Percentiles rank a stretch among this genome's conserved stretches.
Evolutionary conservation across 2,888 invertebrate genomes (phyloP).

Genomic region (Athetis lepigone): DNA sequence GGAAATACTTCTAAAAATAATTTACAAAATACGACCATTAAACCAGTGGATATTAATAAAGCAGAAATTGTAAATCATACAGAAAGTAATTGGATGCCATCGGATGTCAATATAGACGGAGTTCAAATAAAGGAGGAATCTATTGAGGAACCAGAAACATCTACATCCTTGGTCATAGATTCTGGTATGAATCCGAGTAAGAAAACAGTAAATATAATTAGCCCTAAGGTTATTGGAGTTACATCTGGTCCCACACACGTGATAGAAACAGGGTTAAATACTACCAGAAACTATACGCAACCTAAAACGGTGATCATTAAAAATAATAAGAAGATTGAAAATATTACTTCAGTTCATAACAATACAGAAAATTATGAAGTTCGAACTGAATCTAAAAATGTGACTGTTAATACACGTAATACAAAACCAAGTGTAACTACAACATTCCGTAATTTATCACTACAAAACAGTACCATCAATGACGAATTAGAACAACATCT

Average conservation of each 20-base stretch:
- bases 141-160: neutral
- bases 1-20: slow-evolving; percentile 4
- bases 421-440: slow-evolving; percentile 8
- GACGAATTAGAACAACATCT: slow-evolving; percentile 36
- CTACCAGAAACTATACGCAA: neutral
- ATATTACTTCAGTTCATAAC: neutral
- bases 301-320: neutral
- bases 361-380: neutral
- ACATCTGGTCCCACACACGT: neutral
- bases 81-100: slow-evolving; percentile 9
- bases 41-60: slow-evolving; percentile 7
- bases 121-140: slow-evolving; percentile 11
- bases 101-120: slow-evolving; percentile 17
- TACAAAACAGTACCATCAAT: slow-evolving; percentile 26
- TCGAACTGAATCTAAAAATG: slow-evolving; percentile 1
- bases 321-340: slow-evolving; percentile 14
- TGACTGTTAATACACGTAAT: slow-evolving; percentile 2
- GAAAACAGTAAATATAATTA: slow-evolving; percentile 1
- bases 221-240: neutral
- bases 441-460: slow-evolving; percentile 13
- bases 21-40: neutral
- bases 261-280: neutral
- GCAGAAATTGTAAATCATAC: slow-evolving; percentile 29
- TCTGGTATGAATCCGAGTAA: neutral
- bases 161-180: neutral